These are phyloP conservation scores for Cyprinella venusta DNA, from an alignment of 2,797 vertebrate genomes.

Conservation along the genomic window DNA sequence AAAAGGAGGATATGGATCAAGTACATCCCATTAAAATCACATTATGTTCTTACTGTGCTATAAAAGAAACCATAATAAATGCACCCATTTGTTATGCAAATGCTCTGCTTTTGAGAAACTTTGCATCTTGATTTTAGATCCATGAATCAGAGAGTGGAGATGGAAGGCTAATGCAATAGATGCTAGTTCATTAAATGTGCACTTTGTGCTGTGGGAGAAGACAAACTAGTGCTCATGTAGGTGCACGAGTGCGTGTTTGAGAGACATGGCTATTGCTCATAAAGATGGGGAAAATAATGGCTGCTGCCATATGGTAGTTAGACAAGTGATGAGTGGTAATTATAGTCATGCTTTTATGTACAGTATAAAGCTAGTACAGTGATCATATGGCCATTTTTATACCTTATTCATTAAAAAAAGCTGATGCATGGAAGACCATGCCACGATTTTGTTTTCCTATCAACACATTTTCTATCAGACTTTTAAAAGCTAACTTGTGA, in stretches of 20 bases:
- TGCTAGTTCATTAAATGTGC: constrained; percentile 29
- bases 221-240: neutral
- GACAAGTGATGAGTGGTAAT: constrained; percentile 72
- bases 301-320: constrained; percentile 37
- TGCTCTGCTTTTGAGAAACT: neutral
- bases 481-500: neutral
- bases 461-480: neutral
- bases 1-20: neutral
- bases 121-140: constrained; percentile 39
- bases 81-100: constrained; percentile 12
- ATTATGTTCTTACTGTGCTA: neutral
- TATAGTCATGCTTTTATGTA: constrained; percentile 35
- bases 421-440: neutral
- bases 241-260: neutral
- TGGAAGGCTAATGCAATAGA: constrained; percentile 27
- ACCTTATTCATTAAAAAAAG: neutral
- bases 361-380: neutral
- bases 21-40: constrained; percentile 1
- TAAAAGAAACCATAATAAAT: constrained; percentile 4
- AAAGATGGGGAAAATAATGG: constrained; percentile 17
- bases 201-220: constrained; percentile 6
- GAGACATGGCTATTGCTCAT: constrained; percentile 55
- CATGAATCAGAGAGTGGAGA: constrained; percentile 42
- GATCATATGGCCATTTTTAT: constrained; percentile 14
- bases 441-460: neutral